These are phyloP conservation scores for Gastracanthus pulcherrimus DNA, from an alignment of 2,888 invertebrate genomes.

Conservation along the genomic window DNA sequence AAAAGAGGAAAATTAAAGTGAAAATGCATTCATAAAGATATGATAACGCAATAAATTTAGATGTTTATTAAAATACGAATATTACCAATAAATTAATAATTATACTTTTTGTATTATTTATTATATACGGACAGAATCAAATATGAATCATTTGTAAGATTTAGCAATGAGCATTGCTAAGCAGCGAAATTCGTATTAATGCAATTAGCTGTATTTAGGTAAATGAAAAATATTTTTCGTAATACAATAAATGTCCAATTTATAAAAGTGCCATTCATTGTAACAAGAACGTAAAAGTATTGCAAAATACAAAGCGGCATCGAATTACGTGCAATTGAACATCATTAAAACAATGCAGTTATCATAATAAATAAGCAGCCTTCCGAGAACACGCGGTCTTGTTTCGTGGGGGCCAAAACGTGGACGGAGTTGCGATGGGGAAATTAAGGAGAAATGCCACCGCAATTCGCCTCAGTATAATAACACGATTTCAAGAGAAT, in stretches of 20 bases:
- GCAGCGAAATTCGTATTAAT: no score
- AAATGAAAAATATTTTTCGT: neutral
- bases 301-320: slow-evolving; percentile 7
- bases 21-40: no score
- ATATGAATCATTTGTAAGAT: neutral
- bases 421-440: neutral
- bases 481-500: slow-evolving; percentile 26
- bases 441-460: slow-evolving; percentile 17
- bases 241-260: neutral
- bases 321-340: slow-evolving; percentile 16
- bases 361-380: slow-evolving; percentile 25
- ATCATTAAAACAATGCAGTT: slow-evolving; percentile 22
- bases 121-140: no score
- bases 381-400: neutral
- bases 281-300: neutral
- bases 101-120: no score
- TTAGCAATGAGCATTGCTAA: no score
- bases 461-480: slow-evolving; percentile 17
- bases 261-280: neutral
- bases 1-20: no score
- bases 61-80: no score
- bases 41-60: no score
- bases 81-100: no score
- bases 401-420: neutral
- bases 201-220: no score